Conservation (phyloP, 1,140 invertebrate genomes). For the Odontomachus brunneus region DNA sequence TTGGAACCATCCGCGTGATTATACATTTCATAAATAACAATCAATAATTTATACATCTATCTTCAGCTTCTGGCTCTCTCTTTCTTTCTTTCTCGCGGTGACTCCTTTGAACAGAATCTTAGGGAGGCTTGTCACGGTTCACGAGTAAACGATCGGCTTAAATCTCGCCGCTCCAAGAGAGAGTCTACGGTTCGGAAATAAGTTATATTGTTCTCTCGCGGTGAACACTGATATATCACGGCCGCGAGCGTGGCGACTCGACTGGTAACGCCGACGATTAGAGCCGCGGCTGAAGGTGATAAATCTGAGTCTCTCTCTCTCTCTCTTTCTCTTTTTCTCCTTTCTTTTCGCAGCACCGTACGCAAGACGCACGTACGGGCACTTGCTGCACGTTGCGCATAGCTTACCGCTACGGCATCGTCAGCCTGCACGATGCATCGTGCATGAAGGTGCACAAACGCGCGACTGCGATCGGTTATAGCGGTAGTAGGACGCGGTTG, state of each 20-base stretch:
- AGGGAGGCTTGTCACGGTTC: background rate
- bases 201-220: constrained; percentile 37
- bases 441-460: constrained; percentile 14
- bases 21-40: background rate
- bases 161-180: constrained; percentile 9
- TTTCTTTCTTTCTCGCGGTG: background rate
- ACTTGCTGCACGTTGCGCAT: constrained; percentile 40
- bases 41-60: background rate
- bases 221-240: constrained; percentile 36
- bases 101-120: background rate
- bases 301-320: constrained; percentile 63
- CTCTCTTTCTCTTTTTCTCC: no score
- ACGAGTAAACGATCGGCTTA: constrained; percentile 8
- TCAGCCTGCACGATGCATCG: background rate
- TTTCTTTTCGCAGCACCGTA: constrained; percentile 21
- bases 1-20: constrained; percentile 2
- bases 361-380: constrained; percentile 3
- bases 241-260: background rate
- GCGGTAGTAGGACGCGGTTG: background rate
- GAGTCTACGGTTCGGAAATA: constrained; percentile 14
- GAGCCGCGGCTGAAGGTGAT: constrained; percentile 47
- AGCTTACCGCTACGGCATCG: constrained; percentile 51
- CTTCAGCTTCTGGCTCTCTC: constrained; percentile 1
- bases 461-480: constrained; percentile 32
- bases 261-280: constrained; percentile 18